Conservation (phyloP, 2,113 vertebrate genomes). For the Scomber japonicus region DNA sequence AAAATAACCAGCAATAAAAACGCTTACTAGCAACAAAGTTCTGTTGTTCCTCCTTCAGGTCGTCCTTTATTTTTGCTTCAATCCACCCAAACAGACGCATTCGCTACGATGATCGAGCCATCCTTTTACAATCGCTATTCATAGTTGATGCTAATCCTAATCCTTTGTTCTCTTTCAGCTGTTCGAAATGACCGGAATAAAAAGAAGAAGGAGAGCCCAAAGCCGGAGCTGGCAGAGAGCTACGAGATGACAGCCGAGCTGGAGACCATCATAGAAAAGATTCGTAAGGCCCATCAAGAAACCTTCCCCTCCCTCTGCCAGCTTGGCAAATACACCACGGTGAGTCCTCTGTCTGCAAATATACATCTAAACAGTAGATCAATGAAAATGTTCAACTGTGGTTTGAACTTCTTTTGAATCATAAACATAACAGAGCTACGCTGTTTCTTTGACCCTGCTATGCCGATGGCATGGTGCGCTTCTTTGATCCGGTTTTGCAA, state of each 20-base stretch:
- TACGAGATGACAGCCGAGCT: conserved; percentile 95
- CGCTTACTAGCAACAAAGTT: conserved; percentile 15
- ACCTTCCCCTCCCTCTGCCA: conserved; percentile 98
- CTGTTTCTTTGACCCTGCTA: neutral
- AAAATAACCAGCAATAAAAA: conserved; percentile 13
- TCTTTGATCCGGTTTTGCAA: conserved; percentile 42
- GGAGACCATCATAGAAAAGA: conserved; percentile 96
- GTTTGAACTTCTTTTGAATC: neutral
- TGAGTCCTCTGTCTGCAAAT: conserved; percentile 77
- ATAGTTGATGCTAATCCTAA: conserved; percentile 39
- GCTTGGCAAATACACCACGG: conserved; percentile 98
- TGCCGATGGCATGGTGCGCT: neutral
- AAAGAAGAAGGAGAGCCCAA: conserved; percentile 96
- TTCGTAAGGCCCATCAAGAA: conserved; percentile 97
- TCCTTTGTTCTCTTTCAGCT: conserved; percentile 81
- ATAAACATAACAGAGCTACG: neutral
- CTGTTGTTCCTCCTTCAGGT: neutral
- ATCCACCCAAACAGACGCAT: neutral
- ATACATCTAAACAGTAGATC: neutral
- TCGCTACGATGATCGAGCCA: neutral
- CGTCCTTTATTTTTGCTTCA: conserved; percentile 1
- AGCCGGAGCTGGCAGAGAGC: conserved; percentile 91
- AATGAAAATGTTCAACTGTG: neutral
- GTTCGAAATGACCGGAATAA: conserved; percentile 99
- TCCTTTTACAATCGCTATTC: neutral